Evolutionary conservation across 2,113 vertebrate species (phyloP), one percentile per base, ranked within the genome.

Genomic region (Ondatra zibethicus): DNA sequence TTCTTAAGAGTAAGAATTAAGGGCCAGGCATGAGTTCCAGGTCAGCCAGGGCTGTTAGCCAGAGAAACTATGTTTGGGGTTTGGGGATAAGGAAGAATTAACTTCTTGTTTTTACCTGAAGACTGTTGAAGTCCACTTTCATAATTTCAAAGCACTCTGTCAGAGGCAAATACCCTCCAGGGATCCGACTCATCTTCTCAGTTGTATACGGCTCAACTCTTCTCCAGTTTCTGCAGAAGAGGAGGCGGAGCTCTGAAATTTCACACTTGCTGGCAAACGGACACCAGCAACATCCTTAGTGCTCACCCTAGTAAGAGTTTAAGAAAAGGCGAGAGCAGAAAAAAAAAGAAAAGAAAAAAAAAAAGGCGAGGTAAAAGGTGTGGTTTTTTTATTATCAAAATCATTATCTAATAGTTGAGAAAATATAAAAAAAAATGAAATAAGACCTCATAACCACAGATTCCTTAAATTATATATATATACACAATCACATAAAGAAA

Each of bases 201-300:
- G 99, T 99, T 89, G 99, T 99, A 95, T 99, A 99, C 27, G 99
- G 99, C 97, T 99, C 99, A 14, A 98, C 94, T 50, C 98, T 93
- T 99, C 99, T 75, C 99, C 99, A 0, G 98, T 98, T 90, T 98
- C 99, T 16, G 96, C 92, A 93, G 97, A 98, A 96, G 98, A 98
- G 0, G 97, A 98, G 0, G 99, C 99, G 0, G 99, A 99, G 95
- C 99, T 99, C 39, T 98, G 99, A 96, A 99, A 99, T 77, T 98
- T 98, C 92, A 99, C 98, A 27, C 98, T 98, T 75, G 96, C 92
- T 73, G 98, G 96, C 97, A 99, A 97, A 92, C 47, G 95, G 70
- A 99, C 97, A 72, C 99, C 98, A 96, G 99, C 99, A 88, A 99
- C 96, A 42, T 99, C 98, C 7, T 98, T 98, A 13, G 96, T 97